A percentile compares a stretch with the other conserved stretches of the same genome.
phyloP scores from a whole-genome alignment of 2,113 vertebrate species.

The Phyllostomus discolor region DNA sequence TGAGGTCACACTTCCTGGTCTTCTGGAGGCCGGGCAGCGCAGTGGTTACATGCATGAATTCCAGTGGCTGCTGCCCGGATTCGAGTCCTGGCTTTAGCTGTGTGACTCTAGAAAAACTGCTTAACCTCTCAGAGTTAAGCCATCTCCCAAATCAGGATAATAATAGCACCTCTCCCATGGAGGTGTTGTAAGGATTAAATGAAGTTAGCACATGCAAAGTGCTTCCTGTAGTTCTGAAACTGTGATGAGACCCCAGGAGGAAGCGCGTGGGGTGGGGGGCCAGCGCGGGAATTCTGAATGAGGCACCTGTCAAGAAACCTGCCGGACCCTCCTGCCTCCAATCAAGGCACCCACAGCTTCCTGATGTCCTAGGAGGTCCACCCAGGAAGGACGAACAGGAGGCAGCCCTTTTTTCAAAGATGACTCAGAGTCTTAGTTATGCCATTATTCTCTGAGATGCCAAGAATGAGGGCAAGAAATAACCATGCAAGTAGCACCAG shows the following conservation, averaged over 20 bases:
- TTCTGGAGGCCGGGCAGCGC: fast-evolving
- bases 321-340: neutral
- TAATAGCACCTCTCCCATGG: neutral
- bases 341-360: neutral
- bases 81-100: neutral
- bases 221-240: neutral
- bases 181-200: neutral
- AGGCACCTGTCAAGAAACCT: neutral
- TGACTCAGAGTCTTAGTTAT: neutral
- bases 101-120: neutral
- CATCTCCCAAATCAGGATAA: neutral
- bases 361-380: neutral
- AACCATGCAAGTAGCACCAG: neutral
- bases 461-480: neutral
- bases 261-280: fast-evolving
- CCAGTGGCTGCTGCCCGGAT: neutral
- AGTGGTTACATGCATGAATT: neutral
- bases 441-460: neutral
- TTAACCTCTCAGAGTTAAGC: neutral
- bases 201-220: neutral
- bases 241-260: neutral
- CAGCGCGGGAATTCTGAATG: neutral
- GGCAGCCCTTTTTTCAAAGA: neutral
- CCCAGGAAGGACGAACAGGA: neutral
- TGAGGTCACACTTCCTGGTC: neutral